These are phyloP conservation scores for Quadriops clusia DNA, from an alignment of 2,888 invertebrate genomes.

Conservation along the genomic window DNA sequence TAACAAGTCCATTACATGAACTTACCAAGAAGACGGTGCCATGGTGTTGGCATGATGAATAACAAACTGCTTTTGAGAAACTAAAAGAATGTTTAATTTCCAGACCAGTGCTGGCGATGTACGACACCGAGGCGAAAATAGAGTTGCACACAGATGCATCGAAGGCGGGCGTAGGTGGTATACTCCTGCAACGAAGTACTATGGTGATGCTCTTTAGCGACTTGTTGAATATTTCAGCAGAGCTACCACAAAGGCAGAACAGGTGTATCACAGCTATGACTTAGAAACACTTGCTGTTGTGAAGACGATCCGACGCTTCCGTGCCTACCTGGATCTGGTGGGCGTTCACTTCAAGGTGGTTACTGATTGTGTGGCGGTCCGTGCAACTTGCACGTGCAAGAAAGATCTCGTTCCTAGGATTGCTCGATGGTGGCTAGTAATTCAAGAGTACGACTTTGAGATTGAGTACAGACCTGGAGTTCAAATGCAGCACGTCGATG, in stretches of 20 bases:
- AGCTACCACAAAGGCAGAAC: conserved; percentile 11
- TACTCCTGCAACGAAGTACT: conserved; percentile 9
- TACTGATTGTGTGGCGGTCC: conserved; percentile 19
- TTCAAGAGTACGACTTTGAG: conserved; percentile 23
- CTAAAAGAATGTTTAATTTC: conserved; percentile 7
- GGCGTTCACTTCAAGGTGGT: conserved; percentile 16
- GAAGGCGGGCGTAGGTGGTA: conserved; percentile 13
- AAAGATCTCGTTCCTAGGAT: conserved; percentile 21
- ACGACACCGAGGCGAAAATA: conserved; percentile 7
- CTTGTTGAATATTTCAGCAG: conserved; percentile 12
- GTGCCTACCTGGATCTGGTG: conserved; percentile 18
- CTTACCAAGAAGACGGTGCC: conserved; percentile 12
- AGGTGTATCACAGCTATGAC: conserved; percentile 21
- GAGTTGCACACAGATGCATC: conserved; percentile 19
- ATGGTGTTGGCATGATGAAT: conserved; percentile 9
- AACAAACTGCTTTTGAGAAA: conserved; percentile 8
- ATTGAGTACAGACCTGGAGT: conserved; percentile 22
- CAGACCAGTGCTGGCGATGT: conserved; percentile 9
- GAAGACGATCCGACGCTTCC: conserved; percentile 16
- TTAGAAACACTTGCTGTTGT: conserved; percentile 26
- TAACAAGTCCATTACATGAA: conserved; percentile 13
- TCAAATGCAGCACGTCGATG: conserved; percentile 24
- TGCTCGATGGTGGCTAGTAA: conserved; percentile 24
- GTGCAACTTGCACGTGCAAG: conserved; percentile 16
- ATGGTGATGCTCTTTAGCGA: conserved; percentile 5